Conservation (phyloP, 1,140 invertebrate genomes). For the Scaptomyza graminum region DNA sequence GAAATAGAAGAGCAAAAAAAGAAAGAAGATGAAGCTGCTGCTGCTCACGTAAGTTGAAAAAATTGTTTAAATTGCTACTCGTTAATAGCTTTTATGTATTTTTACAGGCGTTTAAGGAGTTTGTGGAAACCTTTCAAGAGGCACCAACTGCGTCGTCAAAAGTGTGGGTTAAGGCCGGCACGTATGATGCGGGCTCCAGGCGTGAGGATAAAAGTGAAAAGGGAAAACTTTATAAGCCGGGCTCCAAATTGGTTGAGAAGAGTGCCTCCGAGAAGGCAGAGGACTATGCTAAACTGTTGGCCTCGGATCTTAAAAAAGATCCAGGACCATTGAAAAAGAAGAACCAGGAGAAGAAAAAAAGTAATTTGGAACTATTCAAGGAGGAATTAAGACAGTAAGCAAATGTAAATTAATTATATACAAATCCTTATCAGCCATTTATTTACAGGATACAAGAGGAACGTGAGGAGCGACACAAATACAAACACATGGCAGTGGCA, state of each 20-base stretch:
- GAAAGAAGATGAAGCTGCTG: conserved; percentile 94
- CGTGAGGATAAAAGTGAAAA: conserved; percentile 95
- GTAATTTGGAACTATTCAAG: conserved; percentile 98
- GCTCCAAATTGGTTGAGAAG: conserved; percentile 89
- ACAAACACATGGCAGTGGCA: conserved; percentile 86
- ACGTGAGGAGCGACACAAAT: conserved; percentile 97
- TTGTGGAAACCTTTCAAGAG: conserved; percentile 98
- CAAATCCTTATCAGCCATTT: conserved; percentile 22
- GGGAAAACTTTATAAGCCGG: conserved; percentile 97
- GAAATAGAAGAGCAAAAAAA: conserved; percentile 94
- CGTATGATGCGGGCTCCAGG: conserved; percentile 96
- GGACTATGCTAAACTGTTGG: conserved; percentile 89
- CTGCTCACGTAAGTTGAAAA: conserved; percentile 85
- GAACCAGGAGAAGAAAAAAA: conserved; percentile 94
- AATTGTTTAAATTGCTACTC: rapidly evolving
- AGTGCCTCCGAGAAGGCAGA: conserved; percentile 86
- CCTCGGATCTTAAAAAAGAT: conserved; percentile 86
- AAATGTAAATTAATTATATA: too few relatives aligned
- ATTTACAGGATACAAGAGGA: conserved; percentile 96
- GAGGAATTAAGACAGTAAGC: conserved; percentile 94
- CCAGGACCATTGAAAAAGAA: conserved; percentile 89
- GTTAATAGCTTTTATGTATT: background rate
- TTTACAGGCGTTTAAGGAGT: conserved; percentile 95
- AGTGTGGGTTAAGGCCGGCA: conserved; percentile 98
- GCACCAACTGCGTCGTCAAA: conserved; percentile 89